phyloP scores from a whole-genome alignment of 92 coral and sea anemone species.

The Pocillopora meandrina region DNA sequence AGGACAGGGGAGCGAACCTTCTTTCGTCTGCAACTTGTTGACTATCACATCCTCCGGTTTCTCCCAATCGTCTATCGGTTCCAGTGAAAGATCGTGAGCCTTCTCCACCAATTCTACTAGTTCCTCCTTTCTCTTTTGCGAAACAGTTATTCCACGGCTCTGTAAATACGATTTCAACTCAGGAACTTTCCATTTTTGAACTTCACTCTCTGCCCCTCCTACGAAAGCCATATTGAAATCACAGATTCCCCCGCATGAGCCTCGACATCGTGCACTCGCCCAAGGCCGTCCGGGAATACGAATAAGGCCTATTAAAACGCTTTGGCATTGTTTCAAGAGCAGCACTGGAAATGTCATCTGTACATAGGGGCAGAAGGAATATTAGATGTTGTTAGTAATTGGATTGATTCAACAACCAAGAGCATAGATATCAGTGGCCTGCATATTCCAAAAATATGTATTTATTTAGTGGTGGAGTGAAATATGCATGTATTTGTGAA shows the following conservation, averaged over 20 bases:
- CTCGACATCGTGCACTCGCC: constrained; percentile 11
- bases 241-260: constrained; percentile 5
- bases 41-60: too few relatives aligned
- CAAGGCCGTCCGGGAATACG: constrained; percentile 8
- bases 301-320: background rate
- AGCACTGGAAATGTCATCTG: constrained; percentile 24
- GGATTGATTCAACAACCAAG: constrained; percentile 13
- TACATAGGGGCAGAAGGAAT: background rate
- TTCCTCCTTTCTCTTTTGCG: background rate
- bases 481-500: background rate
- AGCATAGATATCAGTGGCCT: constrained; percentile 11
- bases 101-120: background rate
- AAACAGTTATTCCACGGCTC: background rate
- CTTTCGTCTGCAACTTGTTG: too few relatives aligned
- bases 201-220: background rate
- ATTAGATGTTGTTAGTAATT: background rate
- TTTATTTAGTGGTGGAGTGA: background rate
- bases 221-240: background rate
- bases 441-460: background rate
- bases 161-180: background rate
- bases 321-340: constrained; percentile 18
- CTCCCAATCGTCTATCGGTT: too few relatives aligned
- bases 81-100: background rate
- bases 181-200: background rate
- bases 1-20: background rate